Evolutionary conservation across 2,797 vertebrate genomes (phyloP).

Genomic region (Muraenolepis orangiensis): DNA sequence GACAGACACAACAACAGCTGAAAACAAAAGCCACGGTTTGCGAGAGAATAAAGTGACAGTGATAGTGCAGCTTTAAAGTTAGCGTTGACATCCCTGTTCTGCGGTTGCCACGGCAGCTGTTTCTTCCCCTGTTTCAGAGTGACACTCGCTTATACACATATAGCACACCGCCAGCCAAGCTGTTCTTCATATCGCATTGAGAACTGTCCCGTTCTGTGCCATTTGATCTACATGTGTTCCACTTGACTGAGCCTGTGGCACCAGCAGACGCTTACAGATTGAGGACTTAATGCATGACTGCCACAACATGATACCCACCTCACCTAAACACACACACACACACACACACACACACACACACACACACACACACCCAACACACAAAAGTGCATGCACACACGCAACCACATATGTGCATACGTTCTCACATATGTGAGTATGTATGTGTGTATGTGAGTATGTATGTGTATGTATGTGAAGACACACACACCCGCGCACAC

Average conservation of each 20-base stretch:
- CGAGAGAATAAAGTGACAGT: too few species aligned
- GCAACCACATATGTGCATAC: too few species aligned
- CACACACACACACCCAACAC: conserved; percentile 10
- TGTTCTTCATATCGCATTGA: conserved; percentile 28
- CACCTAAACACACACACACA: conserved; percentile 15
- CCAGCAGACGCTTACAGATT: conserved; percentile 54
- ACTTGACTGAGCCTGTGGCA: conserved; percentile 41
- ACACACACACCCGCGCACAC: conserved; percentile 10
- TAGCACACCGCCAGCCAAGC: neutral
- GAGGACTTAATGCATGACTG: conserved; percentile 56
- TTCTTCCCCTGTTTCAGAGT: too few species aligned
- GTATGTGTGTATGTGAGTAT: too few species aligned
- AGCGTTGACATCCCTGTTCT: too few species aligned
- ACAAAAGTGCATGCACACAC: neutral
- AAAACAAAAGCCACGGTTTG: too few species aligned
- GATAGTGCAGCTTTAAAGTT: too few species aligned
- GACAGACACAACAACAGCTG: too few species aligned
- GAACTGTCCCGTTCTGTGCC: conserved; percentile 19
- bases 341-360: conserved; percentile 13
- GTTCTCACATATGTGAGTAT: too few species aligned
- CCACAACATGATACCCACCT: conserved; percentile 31
- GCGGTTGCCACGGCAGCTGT: too few species aligned
- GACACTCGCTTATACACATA: too few species aligned
- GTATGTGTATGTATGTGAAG: too few species aligned
- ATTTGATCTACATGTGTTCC: conserved; percentile 30